phyloP scores from a whole-genome alignment of 2,797 vertebrate species.

The Triplophysa bombifrons region DNA sequence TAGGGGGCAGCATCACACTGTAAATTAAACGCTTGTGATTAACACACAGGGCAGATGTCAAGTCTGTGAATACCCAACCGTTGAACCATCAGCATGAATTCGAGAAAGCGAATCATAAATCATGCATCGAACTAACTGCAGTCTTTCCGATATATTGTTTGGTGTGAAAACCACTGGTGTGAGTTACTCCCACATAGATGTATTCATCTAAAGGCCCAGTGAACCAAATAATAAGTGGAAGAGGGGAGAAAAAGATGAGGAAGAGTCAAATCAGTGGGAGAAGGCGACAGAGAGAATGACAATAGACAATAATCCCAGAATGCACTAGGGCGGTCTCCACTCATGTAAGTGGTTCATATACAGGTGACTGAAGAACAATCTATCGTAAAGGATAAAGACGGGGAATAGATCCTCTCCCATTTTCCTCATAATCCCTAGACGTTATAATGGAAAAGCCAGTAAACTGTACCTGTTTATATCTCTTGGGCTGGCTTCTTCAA shows the following conservation, averaged over 20 bases:
- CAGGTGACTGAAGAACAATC: conserved; percentile 20
- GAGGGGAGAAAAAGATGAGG: conserved; percentile 13
- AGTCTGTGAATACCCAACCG: neutral
- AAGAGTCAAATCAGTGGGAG: neutral
- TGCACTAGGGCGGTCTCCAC: conserved; percentile 11
- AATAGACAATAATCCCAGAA: conserved; percentile 18
- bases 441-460: conserved; percentile 21
- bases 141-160: conserved; percentile 10
- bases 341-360: neutral
- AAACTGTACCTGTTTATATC: conserved; percentile 27
- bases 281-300: conserved; percentile 24
- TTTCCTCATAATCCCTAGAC: conserved; percentile 12
- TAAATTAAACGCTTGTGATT: neutral
- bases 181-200: conserved; percentile 37
- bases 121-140: conserved; percentile 1
- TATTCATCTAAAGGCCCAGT: conserved; percentile 34
- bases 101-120: conserved; percentile 6
- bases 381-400: neutral
- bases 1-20: conserved; percentile 37
- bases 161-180: conserved; percentile 8
- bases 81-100: neutral
- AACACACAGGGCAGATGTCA: conserved; percentile 27
- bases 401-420: conserved; percentile 27
- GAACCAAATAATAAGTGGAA: conserved; percentile 36
- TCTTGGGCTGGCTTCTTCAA: conserved; percentile 39